Evolutionary conservation across 2,888 invertebrate species (phyloP).

Genomic region (Erebia ligea): DNA sequence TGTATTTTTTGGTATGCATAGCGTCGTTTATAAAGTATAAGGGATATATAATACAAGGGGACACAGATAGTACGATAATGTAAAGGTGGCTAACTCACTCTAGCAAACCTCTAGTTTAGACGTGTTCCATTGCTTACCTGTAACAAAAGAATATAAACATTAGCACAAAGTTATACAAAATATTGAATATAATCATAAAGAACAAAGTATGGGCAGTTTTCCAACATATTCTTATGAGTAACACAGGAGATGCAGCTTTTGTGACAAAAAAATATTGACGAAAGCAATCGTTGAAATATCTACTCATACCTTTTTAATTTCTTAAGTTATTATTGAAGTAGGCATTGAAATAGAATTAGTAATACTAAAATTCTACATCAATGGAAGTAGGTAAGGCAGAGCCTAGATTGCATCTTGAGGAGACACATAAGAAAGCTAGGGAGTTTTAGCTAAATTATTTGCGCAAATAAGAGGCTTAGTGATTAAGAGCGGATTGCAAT

Average conservation of each 20-base stretch:
- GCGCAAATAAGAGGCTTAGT: neutral
- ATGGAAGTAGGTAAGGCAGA: neutral
- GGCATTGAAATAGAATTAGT: too few relatives aligned
- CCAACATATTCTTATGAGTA: neutral
- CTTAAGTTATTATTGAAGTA: too few relatives aligned
- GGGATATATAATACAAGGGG: neutral
- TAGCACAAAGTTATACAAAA: slow-evolving; percentile 5
- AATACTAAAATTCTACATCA: neutral
- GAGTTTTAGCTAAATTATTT: neutral
- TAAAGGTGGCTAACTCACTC: slow-evolving; percentile 1
- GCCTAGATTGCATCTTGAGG: neutral
- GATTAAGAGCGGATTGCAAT: neutral
- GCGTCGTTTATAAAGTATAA: too few relatives aligned
- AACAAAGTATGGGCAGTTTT: neutral
- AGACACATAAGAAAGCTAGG: neutral
- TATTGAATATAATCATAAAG: neutral
- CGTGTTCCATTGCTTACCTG: slow-evolving; percentile 38
- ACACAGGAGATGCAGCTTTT: neutral
- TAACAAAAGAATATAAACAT: slow-evolving; percentile 33
- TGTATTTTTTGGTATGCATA: too few relatives aligned
- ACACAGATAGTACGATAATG: neutral
- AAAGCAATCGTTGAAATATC: neutral
- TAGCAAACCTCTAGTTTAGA: neutral
- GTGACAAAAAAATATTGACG: neutral
- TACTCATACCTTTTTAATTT: neutral